Evolutionary conservation across 2,888 invertebrate species (phyloP).

Genomic region (Stenodema calcarata): DNA sequence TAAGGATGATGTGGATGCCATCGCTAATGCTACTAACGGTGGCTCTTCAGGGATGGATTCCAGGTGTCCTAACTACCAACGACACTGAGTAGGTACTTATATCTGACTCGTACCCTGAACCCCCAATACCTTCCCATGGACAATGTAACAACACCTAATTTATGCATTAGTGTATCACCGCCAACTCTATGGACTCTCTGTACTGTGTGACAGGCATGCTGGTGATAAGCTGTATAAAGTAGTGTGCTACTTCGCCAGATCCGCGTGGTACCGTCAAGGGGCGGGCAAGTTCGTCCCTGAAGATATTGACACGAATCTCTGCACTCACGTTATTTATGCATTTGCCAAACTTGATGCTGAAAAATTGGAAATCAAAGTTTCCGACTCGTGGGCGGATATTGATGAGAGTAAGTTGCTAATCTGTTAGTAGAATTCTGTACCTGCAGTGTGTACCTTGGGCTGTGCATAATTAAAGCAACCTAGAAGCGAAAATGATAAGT

Average conservation of each 20-base stretch:
- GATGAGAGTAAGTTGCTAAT: constrained; percentile 73
- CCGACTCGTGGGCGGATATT: constrained; percentile 86
- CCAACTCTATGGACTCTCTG: no score
- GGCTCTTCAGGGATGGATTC: not conserved
- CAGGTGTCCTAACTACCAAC: not conserved
- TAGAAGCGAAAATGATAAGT: no score
- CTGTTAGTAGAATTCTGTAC: no score
- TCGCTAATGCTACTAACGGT: not conserved
- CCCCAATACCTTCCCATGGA: no score
- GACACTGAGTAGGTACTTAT: not conserved
- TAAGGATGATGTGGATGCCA: not conserved
- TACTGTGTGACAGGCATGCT: no score
- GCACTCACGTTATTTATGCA: constrained; percentile 92
- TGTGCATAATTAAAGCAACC: no score
- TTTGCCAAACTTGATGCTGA: constrained; percentile 89
- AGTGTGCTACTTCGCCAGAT: constrained; percentile 91
- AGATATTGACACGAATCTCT: constrained; percentile 83
- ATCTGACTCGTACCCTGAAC: no score
- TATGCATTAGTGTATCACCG: no score
- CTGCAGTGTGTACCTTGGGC: no score
- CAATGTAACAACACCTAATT: no score
- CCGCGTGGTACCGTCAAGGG: constrained; percentile 90
- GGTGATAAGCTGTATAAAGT: constrained; percentile 68
- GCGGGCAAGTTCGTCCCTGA: constrained; percentile 83
- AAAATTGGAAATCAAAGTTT: constrained; percentile 79